Evolutionary conservation across 2,888 invertebrate genomes (phyloP).

Genomic region (Tachina grossa): DNA sequence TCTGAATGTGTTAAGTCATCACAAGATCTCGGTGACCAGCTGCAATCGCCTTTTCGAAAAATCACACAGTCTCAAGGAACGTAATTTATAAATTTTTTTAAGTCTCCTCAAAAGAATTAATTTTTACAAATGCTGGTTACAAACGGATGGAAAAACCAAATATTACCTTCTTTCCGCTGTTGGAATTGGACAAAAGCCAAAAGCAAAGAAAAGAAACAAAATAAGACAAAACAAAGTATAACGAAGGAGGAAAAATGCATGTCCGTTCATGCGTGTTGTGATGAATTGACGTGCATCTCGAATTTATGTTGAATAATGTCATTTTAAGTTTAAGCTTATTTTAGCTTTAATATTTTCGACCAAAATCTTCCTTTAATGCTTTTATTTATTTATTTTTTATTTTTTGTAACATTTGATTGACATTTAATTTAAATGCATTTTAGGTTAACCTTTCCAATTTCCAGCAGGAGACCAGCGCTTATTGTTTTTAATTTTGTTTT

Average conservation of each 20-base stretch:
- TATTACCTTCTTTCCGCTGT: too few relatives aligned
- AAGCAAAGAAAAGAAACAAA: neutral
- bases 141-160: neutral
- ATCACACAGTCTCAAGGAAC: too few relatives aligned
- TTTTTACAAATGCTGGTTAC: neutral
- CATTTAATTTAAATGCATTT: constrained; percentile 76
- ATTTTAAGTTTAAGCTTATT: constrained; percentile 71
- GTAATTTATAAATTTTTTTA: too few relatives aligned
- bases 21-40: neutral
- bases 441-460: constrained; percentile 70
- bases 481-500: constrained; percentile 40
- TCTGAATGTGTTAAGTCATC: too few relatives aligned
- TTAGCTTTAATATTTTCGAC: constrained; percentile 64
- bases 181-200: neutral
- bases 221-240: neutral
- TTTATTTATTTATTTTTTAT: constrained; percentile 17
- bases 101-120: neutral
- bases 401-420: constrained; percentile 73
- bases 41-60: too few relatives aligned
- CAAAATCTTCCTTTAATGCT: constrained; percentile 37
- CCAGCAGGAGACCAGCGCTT: constrained; percentile 60
- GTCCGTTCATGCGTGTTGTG: constrained; percentile 69
- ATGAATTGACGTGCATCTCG: constrained; percentile 74
- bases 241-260: constrained; percentile 9
- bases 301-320: constrained; percentile 73